Evolutionary conservation across 1,140 invertebrate genomes (phyloP).

Genomic region (Pissodes strobi): DNA sequence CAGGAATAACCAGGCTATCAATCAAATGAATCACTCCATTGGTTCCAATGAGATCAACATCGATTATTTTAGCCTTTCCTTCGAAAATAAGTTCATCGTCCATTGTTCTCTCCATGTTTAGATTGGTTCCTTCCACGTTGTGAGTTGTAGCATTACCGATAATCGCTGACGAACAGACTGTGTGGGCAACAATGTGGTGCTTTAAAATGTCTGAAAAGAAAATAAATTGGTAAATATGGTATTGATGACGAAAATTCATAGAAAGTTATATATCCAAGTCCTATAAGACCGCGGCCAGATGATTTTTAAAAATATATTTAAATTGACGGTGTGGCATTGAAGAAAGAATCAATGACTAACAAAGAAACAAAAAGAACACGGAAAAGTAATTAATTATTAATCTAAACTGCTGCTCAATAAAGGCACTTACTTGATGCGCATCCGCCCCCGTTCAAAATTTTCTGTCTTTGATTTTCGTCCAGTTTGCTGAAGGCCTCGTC

Average conservation of each 20-base stretch:
- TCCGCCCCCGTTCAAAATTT: slow-evolving; percentile 56
- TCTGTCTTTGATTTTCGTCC: slow-evolving; percentile 55
- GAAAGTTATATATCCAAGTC: too few species aligned
- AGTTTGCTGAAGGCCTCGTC: slow-evolving; percentile 67
- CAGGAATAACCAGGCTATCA: slow-evolving; percentile 67
- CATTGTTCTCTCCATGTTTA: slow-evolving; percentile 60
- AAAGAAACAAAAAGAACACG: not conserved
- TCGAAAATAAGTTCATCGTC: slow-evolving; percentile 59
- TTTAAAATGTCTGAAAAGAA: slow-evolving; percentile 62
- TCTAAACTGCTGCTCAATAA: too few species aligned
- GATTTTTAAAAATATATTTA: too few species aligned
- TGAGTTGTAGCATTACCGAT: slow-evolving; percentile 60
- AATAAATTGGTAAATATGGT: not conserved
- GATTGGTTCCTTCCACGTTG: slow-evolving; percentile 60
- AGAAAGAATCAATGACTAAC: too few species aligned
- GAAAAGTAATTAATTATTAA: not conserved
- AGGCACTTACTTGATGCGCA: slow-evolving; percentile 58
- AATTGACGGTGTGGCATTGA: too few species aligned
- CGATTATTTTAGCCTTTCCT: slow-evolving; percentile 56
- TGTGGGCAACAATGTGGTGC: slow-evolving; percentile 68
- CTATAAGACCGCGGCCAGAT: too few species aligned
- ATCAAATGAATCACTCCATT: slow-evolving; percentile 75
- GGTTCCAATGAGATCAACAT: slow-evolving; percentile 62
- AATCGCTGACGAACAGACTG: slow-evolving; percentile 68
- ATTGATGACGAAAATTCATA: too few species aligned